Percentiles rank a stretch among this genome's conserved stretches.
These are phyloP conservation scores for Paracyprichromis sp. DNA, from an alignment of 2,113 vertebrate genomes.

Conservation along the genomic window DNA sequence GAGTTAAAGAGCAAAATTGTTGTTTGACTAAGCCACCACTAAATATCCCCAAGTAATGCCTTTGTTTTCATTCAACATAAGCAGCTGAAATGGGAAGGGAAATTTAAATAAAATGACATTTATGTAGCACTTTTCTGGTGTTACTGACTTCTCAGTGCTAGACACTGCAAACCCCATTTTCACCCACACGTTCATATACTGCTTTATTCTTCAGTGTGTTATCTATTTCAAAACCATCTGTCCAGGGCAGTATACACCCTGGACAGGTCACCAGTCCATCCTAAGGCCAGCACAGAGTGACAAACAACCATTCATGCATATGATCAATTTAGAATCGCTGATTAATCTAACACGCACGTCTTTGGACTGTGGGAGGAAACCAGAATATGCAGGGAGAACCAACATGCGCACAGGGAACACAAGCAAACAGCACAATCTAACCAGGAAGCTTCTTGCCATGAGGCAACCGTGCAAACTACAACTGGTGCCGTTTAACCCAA, in stretches of 20 bases:
- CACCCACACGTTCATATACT: not conserved
- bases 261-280: not conserved
- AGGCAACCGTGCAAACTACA: not conserved
- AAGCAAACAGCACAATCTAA: not conserved
- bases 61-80: not conserved
- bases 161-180: not conserved
- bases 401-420: not conserved
- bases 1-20: not conserved
- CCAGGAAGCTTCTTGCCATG: not conserved
- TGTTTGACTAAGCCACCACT: not conserved
- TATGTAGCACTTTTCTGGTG: not conserved
- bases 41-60: not conserved
- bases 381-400: not conserved
- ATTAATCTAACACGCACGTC: not conserved
- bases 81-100: not conserved
- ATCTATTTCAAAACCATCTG: not conserved
- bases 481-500: not conserved
- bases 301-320: rapidly evolving
- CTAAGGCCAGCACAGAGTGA: not conserved
- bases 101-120: not conserved
- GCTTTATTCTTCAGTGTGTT: not conserved
- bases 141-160: not conserved
- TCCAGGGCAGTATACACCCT: not conserved
- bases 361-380: not conserved
- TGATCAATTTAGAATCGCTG: not conserved